Base-by-base conservation (phyloP, 1,140 invertebrate genomes). In the Sarcophaga peregrina region DNA sequence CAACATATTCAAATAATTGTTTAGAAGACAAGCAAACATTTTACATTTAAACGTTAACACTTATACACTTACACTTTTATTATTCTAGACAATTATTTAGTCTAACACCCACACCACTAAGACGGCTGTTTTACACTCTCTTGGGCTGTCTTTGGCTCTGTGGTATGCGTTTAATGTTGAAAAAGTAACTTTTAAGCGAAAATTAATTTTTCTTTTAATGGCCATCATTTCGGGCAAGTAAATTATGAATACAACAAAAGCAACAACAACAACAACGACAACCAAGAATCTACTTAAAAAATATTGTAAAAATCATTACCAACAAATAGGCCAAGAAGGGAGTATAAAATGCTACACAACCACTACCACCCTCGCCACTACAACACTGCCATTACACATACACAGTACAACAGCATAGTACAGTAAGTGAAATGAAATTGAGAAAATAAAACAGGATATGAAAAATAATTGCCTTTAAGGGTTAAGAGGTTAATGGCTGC, bases 181-280 rank as follows among this genome's bases (percentile, higher is more conserved):
- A 72, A 78, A 76, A 78, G 75, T 17, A 78, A 52, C 47, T 78
- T 78, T 78, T 78, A 78, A 78, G 75, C 50, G 75, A 78, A 78
- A 78, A 78, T 78, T 78, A 78, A 78, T 78, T 78, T 78, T 78
- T n/a, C n/a, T 37, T 78, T 78, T 78, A 78, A 78, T 78, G 75
- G 75, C 50, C 75, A 78, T 78, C 50, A 78, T 78, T 78, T 78
- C n/a, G 47, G 47, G 17, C 47, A 78, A 50, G 75, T 78, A 78
- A 78, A 78, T 78, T 78, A 78, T 78, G 47, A 78, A 78, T 78
- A 25, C 37, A 72, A 37, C 1, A 37, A 37, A 1, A 37, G 4
- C 25, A 37, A 37, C 25, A 37, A 37, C 25, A 37, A 37, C 62
- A 72, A 72, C n/a, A 72, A 72, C 58, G n/a, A n/a, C n/a, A n/a